Evolutionary conservation across 2,888 invertebrate species (phyloP).

Genomic region (Drosophila prolongata): DNA sequence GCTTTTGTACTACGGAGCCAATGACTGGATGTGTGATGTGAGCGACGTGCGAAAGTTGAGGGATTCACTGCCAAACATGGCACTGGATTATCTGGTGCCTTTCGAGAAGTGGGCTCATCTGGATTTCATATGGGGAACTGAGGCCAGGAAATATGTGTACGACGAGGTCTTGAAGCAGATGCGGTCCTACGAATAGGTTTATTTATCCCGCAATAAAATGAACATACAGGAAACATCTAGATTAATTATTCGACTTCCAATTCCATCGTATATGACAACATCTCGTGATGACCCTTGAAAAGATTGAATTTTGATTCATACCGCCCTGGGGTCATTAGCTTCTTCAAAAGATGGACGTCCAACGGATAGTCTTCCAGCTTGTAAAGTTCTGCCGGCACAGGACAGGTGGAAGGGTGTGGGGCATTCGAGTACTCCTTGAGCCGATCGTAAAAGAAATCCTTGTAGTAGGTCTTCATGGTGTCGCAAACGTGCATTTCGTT

Average conservation of each 20-base stretch:
- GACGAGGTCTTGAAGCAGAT: constrained; percentile 80
- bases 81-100: constrained; percentile 85
- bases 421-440: constrained; percentile 77
- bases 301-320: constrained; percentile 56
- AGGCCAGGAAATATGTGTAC: constrained; percentile 87
- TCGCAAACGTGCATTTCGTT: constrained; percentile 59
- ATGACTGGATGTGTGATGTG: constrained; percentile 88
- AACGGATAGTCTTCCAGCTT: constrained; percentile 68
- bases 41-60: constrained; percentile 86
- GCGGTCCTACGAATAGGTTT: constrained; percentile 46
- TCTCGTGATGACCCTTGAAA: constrained; percentile 36
- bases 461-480: constrained; percentile 67
- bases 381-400: constrained; percentile 63
- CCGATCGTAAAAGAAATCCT: constrained; percentile 68
- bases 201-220: neutral
- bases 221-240: neutral
- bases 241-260: constrained; percentile 45
- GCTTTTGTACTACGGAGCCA: constrained; percentile 86
- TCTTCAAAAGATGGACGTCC: constrained; percentile 51
- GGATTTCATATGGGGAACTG: constrained; percentile 87
- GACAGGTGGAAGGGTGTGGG: constrained; percentile 75
- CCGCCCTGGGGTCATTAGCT: constrained; percentile 58
- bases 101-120: constrained; percentile 85
- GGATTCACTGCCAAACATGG: constrained; percentile 85
- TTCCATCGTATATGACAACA: constrained; percentile 60